A percentile compares a stretch with the other conserved stretches of the same genome.
Evolutionary conservation across 2,797 vertebrate genomes (phyloP).

Genomic region (Lutra lutra): DNA sequence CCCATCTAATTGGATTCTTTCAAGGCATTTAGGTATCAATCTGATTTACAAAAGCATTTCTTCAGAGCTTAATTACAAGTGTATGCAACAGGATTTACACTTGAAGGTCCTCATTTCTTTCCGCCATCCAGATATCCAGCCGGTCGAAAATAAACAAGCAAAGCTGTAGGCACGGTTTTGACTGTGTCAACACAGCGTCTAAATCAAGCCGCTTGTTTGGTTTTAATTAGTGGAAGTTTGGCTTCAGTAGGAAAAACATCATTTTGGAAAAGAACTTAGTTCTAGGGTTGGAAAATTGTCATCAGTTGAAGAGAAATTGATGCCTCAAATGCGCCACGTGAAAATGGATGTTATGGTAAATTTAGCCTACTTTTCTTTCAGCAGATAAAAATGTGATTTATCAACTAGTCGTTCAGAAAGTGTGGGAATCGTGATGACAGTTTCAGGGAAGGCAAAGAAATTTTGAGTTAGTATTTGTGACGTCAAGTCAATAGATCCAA

Average conservation of each 20-base stretch:
- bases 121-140: not conserved
- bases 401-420: not conserved
- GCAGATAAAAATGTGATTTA: not conserved
- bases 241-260: not conserved
- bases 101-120: not conserved
- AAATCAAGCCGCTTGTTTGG: slow-evolving; percentile 18
- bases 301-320: not conserved
- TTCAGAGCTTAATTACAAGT: not conserved
- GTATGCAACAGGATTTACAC: not conserved
- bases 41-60: not conserved
- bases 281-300: not conserved
- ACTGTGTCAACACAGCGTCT: not conserved
- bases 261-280: not conserved
- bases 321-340: not conserved
- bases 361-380: not conserved
- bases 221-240: slow-evolving; percentile 20
- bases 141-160: not conserved
- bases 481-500: not conserved
- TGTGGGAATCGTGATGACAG: accelerated
- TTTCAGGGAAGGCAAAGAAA: not conserved
- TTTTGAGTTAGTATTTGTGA: not conserved
- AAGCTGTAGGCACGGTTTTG: not conserved
- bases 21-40: not conserved
- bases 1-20: not conserved
- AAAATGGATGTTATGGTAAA: not conserved